Evolutionary conservation across 2,888 invertebrate genomes (phyloP), one percentile per base, ranked within the genome.

Genomic region (Melangyna quadrimaculata): DNA sequence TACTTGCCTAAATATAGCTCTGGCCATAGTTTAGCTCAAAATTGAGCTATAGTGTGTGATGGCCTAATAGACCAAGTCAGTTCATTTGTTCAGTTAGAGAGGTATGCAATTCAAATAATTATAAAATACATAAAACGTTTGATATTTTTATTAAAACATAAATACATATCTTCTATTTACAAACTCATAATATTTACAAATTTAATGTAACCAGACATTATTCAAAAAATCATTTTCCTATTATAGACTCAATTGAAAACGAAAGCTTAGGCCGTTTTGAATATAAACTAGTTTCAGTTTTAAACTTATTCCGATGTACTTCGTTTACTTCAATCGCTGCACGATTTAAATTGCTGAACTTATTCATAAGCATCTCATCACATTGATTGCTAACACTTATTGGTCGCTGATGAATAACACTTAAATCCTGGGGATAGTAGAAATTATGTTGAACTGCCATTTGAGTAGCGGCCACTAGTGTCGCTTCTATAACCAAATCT

Each of bases 231-330:
- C 93, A 93, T 37, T 94, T 93, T n/a, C 95, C 95, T 87, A 95
- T 95, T 83, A 95, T 95, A n/a, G 95, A 94, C 89, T 95, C 95
- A n/a, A 95, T 95, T 12, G 95, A 95, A 90, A 91, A 91, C 63
- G 90, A 91, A 69, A 91, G 75, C 84, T 91, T 91, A 35, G 90
- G 90, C 84, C 90, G 45, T 7, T 51, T 55, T 3, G 35, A 43
- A 17, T 48, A 69, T n/a, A 71, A 57, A 40, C 24, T 14, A 3
- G 22, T 24, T 9, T 51, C 69, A 19, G n/a, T 10, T 3, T 22
- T 71, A 3, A 40, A 40, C 6, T 27, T 45, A 6, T 17, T 51
- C n/a, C n/a, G n/a, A n/a, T 12, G 40, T 5, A 40, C 10, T 17
- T 48, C 19, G 1, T 19, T 48, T 9, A 12, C 22, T n/a, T 10